Base-by-base conservation (phyloP, 2,113 vertebrate species). In the Bubo blakistoni region DNA sequence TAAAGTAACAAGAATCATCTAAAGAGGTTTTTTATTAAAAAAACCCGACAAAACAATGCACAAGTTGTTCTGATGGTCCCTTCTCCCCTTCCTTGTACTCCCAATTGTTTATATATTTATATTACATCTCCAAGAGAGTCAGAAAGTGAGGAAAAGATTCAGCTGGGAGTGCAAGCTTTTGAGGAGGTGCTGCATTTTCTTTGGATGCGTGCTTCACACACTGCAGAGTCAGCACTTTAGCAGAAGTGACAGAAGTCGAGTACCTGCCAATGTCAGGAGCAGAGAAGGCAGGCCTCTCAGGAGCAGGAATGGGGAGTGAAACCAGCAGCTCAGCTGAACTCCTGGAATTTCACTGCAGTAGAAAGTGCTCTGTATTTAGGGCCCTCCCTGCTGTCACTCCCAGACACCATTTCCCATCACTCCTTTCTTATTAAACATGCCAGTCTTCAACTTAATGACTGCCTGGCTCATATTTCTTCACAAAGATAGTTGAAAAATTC, bases 191-290 rank as follows among this genome's bases (percentile, higher is more conserved):
- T 88, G 70, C 70, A 89, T 92, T 94, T 94, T 87, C 83, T 87
- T 81, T 85, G 95, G 82, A 86, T 51, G 25, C 0, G 1, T 77
- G 65, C 65, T 91, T 57, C 2, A 2, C 55, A 67, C 66, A 13
- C 30, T 1, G 7, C 74, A 79, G 62, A 86, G 61, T 86, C 86
- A 92, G 90, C 76, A 71, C 24, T 96, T 95, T 9, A 80, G 76
- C 47, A 78, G 59, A 94, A 95, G 88, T 81, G 85, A 88, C 69
- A 96, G 77, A 95, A 94, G 69, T 84, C 13, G 2, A 96, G 70
- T 69, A 89, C 57, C 62, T 94, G 80, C 81, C 94, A 94, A 76
- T 8, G 10, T 58, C 5, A 9, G 82, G 72, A 90, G 47, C 12
- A 15, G 46, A 83, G 65, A 80, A 89, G 58, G 40, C 88, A 94